Percentiles rank a stretch among this genome's conserved stretches.
Conservation (phyloP, 2,888 invertebrate species). For the Craniophora ligustri region DNA sequence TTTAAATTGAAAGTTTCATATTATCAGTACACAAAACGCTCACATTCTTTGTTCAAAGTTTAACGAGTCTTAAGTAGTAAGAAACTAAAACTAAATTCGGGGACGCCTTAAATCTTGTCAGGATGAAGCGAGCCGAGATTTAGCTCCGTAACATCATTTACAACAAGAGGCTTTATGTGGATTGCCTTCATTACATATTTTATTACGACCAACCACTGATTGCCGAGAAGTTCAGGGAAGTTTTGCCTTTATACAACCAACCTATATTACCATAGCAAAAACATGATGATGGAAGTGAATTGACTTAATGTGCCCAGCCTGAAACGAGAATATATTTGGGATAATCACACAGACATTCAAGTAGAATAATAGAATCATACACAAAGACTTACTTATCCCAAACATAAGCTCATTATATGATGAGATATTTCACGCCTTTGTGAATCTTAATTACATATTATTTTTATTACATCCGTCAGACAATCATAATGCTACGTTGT, state of each 20-base stretch:
- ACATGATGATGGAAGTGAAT: slow-evolving; percentile 18
- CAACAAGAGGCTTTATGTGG: slow-evolving; percentile 46
- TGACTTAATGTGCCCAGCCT: slow-evolving; percentile 1
- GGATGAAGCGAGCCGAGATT: slow-evolving; percentile 51
- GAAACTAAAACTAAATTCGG: slow-evolving; percentile 30
- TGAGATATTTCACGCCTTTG: slow-evolving; percentile 15
- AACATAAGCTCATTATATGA: slow-evolving; percentile 14
- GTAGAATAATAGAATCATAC: slow-evolving; percentile 14
- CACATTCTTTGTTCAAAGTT: not conserved
- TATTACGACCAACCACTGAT: slow-evolving; percentile 22
- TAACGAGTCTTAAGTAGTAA: slow-evolving; percentile 10
- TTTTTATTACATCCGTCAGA: not conserved
- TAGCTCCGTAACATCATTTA: slow-evolving; percentile 50
- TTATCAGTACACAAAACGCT: not conserved
- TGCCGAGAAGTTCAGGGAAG: slow-evolving; percentile 18
- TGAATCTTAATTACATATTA: slow-evolving; percentile 13
- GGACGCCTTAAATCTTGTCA: slow-evolving; percentile 46
- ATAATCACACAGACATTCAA: slow-evolving; percentile 5
- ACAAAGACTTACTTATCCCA: slow-evolving; percentile 23
- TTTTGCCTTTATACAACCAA: slow-evolving; percentile 14
- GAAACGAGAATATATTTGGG: slow-evolving; percentile 3
- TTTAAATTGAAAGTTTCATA: not conserved
- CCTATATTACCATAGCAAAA: slow-evolving; percentile 15
- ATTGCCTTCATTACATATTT: slow-evolving; percentile 42
- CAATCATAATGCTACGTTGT: no score